These are phyloP conservation scores for Morpho helenor DNA, from an alignment of 2,888 invertebrate genomes.

Conservation along the genomic window DNA sequence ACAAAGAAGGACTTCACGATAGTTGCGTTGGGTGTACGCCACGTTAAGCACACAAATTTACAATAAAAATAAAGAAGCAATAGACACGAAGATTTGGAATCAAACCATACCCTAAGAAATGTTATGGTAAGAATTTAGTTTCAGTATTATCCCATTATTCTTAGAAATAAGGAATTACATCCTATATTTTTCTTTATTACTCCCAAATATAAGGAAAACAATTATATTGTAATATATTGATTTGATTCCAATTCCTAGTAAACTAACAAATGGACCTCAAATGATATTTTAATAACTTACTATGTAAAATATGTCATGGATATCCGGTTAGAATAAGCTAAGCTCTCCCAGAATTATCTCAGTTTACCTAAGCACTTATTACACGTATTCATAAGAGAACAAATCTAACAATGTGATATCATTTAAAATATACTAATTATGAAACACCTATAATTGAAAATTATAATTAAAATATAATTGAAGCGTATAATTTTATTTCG, in stretches of 20 bases:
- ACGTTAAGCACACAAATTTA: constrained; percentile 40
- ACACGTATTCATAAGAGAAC: constrained; percentile 24
- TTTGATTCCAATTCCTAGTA: constrained; percentile 24
- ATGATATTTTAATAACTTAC: constrained; percentile 30
- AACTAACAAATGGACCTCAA: constrained; percentile 33
- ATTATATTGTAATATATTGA: background rate
- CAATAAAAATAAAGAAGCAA: constrained; percentile 36
- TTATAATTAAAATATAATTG: too few relatives aligned
- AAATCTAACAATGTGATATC: background rate
- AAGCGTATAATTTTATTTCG: too few relatives aligned
- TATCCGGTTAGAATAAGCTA: constrained; percentile 40
- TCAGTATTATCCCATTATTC: background rate
- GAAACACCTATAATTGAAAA: too few relatives aligned
- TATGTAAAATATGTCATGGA: constrained; percentile 24
- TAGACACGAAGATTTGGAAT: constrained; percentile 29
- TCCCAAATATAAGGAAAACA: background rate
- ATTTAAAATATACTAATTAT: too few relatives aligned
- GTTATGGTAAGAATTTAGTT: background rate
- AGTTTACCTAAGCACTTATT: constrained; percentile 27
- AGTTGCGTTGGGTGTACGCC: constrained; percentile 35
- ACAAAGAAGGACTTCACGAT: constrained; percentile 13
- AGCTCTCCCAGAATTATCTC: constrained; percentile 28
- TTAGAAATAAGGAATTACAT: too few relatives aligned
- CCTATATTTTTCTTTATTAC: background rate
- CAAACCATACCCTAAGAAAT: constrained; percentile 6